Conservation (phyloP, 2,797 vertebrate genomes). For the Botia almorhae region DNA sequence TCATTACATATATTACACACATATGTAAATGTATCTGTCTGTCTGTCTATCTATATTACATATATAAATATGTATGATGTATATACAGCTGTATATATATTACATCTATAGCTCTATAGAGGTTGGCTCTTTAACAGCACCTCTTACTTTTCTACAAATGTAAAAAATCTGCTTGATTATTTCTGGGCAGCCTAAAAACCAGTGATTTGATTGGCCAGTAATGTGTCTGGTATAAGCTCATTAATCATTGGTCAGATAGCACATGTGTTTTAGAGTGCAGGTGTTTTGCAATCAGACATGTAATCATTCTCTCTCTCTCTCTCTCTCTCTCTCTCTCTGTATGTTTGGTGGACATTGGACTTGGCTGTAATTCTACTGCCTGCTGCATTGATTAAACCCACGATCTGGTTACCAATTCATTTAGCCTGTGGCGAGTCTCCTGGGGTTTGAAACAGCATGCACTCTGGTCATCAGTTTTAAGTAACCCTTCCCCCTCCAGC, state of each 20-base stretch:
- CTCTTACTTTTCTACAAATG: not conserved
- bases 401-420: slow-evolving; percentile 62
- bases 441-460: slow-evolving; percentile 47
- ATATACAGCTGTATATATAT: too few relatives aligned
- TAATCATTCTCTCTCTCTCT: slow-evolving; percentile 20
- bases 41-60: not conserved
- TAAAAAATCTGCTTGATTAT: slow-evolving; percentile 17
- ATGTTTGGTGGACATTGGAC: not conserved
- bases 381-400: slow-evolving; percentile 54
- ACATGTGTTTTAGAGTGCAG: slow-evolving; percentile 10
- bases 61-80: too few relatives aligned
- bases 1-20: too few relatives aligned
- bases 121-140: not conserved
- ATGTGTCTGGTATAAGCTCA: slow-evolving; percentile 27
- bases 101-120: too few relatives aligned
- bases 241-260: slow-evolving; percentile 39
- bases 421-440: slow-evolving; percentile 51
- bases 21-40: too few relatives aligned
- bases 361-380: slow-evolving; percentile 42
- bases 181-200: not conserved
- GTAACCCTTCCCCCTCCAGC: not conserved
- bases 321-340: slow-evolving; percentile 6
- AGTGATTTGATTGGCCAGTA: slow-evolving; percentile 34
- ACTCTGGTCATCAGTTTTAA: slow-evolving; percentile 36
- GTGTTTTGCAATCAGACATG: slow-evolving; percentile 44